Evolutionary conservation across 2,888 invertebrate genomes (phyloP).

Genomic region (Scaptomyza flava): DNA sequence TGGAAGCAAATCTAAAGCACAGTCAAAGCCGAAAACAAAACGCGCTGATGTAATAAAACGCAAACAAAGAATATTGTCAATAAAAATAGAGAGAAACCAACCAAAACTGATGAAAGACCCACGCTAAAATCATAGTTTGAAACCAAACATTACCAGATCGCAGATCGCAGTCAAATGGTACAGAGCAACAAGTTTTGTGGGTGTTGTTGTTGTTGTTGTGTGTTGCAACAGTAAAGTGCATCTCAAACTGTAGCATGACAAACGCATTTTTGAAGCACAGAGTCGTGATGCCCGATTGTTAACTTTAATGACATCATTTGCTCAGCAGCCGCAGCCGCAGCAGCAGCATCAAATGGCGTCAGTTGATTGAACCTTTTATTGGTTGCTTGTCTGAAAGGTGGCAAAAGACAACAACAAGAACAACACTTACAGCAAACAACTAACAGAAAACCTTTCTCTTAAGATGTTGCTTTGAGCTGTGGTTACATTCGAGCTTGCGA

Average conservation of each 20-base stretch:
- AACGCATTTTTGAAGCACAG: conserved; percentile 53
- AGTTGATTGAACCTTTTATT: conserved; percentile 77
- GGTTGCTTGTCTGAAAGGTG: conserved; percentile 44
- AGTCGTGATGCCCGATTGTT: conserved; percentile 64
- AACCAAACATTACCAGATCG: conserved; percentile 4
- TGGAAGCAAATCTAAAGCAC: conserved; percentile 42
- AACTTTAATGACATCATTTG: conserved; percentile 72
- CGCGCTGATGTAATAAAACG: conserved; percentile 72
- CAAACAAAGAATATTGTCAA: conserved; percentile 71
- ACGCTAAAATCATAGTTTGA: conserved; percentile 41
- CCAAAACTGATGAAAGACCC: conserved; percentile 44
- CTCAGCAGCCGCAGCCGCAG: conserved; percentile 33
- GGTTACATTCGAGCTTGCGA: conserved; percentile 12
- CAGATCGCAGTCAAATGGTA: conserved; percentile 14
- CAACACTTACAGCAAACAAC: not conserved
- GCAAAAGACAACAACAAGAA: conserved; percentile 35
- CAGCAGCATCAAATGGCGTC: conserved; percentile 36
- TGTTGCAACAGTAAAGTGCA: conserved; percentile 41
- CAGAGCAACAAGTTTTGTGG: conserved; percentile 12
- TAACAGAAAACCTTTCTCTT: conserved; percentile 55
- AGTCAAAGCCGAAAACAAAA: conserved; percentile 55
- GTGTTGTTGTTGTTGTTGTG: conserved; percentile 49
- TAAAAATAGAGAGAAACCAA: conserved; percentile 51
- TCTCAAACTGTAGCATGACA: conserved; percentile 71
- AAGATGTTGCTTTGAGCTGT: not conserved